Evolutionary conservation across 2,888 invertebrate species (phyloP).

Genomic region (Pollenia amentaria): DNA sequence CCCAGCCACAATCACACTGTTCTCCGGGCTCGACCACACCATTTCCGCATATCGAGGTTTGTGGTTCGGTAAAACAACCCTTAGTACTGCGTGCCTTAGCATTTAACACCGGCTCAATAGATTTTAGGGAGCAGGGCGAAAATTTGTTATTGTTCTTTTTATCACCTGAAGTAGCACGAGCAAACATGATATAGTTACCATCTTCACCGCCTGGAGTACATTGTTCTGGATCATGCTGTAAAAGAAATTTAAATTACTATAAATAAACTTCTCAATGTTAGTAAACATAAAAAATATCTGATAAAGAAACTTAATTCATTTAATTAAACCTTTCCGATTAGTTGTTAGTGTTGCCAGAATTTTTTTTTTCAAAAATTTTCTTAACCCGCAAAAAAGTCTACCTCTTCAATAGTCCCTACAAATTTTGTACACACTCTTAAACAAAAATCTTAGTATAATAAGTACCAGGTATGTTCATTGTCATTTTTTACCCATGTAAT

Average conservation of each 20-base stretch:
- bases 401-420: too few relatives aligned
- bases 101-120: slow-evolving; percentile 96
- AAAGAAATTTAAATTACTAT: not conserved
- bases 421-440: too few relatives aligned
- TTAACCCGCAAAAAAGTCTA: too few relatives aligned
- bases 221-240: slow-evolving; percentile 96
- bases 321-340: too few relatives aligned
- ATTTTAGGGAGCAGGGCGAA: slow-evolving; percentile 96
- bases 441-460: too few relatives aligned
- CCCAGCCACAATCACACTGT: slow-evolving; percentile 99
- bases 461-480: too few relatives aligned
- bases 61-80: slow-evolving; percentile 97
- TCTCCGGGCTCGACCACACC: slow-evolving; percentile 98
- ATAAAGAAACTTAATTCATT: too few relatives aligned
- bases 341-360: too few relatives aligned
- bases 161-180: slow-evolving; percentile 98
- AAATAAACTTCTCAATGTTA: too few relatives aligned
- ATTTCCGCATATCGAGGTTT: slow-evolving; percentile 98
- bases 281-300: too few relatives aligned
- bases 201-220: slow-evolving; percentile 98
- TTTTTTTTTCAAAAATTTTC: too few relatives aligned
- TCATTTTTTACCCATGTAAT: too few relatives aligned
- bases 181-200: slow-evolving; percentile 99
- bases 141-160: slow-evolving; percentile 99
- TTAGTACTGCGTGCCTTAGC: slow-evolving; percentile 95